phyloP scores from a whole-genome alignment of 1,140 invertebrate species.

The Dendroctonus ponderosae region DNA sequence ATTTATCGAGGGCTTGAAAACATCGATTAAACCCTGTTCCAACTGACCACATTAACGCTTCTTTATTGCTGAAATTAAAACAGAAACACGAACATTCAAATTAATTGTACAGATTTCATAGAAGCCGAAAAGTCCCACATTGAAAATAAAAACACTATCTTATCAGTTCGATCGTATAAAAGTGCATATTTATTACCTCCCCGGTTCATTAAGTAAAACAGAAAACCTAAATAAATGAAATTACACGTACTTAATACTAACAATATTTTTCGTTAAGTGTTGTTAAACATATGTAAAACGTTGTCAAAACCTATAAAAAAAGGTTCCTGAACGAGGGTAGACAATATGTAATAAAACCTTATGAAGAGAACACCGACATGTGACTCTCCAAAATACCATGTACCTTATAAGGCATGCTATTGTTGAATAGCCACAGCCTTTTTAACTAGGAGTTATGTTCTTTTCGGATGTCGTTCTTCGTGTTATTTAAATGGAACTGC shows the following conservation, averaged over 20 bases:
- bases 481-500: constrained; percentile 19
- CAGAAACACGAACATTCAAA: neutral
- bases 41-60: neutral
- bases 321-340: constrained; percentile 25
- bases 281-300: constrained; percentile 23
- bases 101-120: neutral
- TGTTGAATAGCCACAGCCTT: constrained; percentile 26
- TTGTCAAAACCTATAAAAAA: constrained; percentile 28
- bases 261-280: constrained; percentile 28
- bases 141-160: constrained; percentile 11
- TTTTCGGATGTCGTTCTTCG: constrained; percentile 13
- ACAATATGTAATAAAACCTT: constrained; percentile 34
- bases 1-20: too few relatives aligned
- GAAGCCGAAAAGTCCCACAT: neutral
- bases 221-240: constrained; percentile 16
- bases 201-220: constrained; percentile 17
- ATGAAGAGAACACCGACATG: constrained; percentile 28
- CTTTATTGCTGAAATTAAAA: neutral
- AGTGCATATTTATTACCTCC: constrained; percentile 18
- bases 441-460: constrained; percentile 22
- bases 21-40: too few relatives aligned
- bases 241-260: constrained; percentile 17
- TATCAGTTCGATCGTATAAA: neutral
- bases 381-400: constrained; percentile 22
- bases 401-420: constrained; percentile 31